phyloP scores from a whole-genome alignment of 2,113 vertebrate genomes.

The Cisticola juncidis region DNA sequence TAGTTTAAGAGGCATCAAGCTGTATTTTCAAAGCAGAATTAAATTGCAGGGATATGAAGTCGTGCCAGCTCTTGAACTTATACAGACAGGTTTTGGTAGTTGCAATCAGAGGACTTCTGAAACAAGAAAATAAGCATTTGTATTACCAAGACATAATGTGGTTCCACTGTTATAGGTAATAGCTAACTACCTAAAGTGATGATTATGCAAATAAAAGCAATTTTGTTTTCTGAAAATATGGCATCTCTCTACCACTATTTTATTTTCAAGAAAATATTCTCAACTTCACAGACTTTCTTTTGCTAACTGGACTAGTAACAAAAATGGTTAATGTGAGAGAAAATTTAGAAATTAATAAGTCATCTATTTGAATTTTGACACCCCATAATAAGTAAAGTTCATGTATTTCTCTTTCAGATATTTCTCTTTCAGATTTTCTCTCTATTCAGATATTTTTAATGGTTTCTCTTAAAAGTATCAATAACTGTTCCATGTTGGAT shows the following conservation, averaged over 20 bases:
- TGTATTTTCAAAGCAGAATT: not conserved
- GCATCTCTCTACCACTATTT: not conserved
- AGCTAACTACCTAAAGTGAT: not conserved
- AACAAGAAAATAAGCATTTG: constrained; percentile 40
- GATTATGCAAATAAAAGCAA: constrained; percentile 42
- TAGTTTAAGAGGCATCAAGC: not conserved
- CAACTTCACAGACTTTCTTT: not conserved
- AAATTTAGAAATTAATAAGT: not conserved
- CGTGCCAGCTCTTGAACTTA: not conserved
- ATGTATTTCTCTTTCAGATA: not conserved
- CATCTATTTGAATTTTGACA: not conserved
- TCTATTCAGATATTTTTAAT: not conserved
- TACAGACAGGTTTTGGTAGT: not conserved
- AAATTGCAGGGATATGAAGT: not conserved
- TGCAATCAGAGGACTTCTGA: constrained; percentile 39
- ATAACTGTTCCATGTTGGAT: not conserved
- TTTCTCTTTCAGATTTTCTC: too few species aligned
- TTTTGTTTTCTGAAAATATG: constrained; percentile 23
- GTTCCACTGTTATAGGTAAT: constrained; percentile 17
- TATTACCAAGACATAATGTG: constrained; percentile 22
- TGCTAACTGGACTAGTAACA: not conserved
- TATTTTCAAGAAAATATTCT: not conserved
- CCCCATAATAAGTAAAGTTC: not conserved
- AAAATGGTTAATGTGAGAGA: not conserved
- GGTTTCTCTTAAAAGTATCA: not conserved